These are phyloP conservation scores for Pollenia angustigena DNA, from an alignment of 2,888 invertebrate species.

Conservation along the genomic window DNA sequence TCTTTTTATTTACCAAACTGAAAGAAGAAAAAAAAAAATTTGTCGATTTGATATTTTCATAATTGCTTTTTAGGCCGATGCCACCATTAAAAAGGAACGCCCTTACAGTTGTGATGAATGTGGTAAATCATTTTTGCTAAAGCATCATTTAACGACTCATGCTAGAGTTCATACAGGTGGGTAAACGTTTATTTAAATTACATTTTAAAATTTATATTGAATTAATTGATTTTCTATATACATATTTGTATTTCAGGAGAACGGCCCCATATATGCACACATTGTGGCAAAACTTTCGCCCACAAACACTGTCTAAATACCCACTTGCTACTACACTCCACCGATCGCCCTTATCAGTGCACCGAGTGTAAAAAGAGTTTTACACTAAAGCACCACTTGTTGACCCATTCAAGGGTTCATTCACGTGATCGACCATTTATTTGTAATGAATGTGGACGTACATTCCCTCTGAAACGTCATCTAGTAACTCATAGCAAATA, in stretches of 20 bases:
- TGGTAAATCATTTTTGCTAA: slow-evolving; percentile 92
- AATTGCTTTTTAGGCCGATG: slow-evolving; percentile 79
- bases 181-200: slow-evolving; percentile 42
- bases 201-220: not conserved
- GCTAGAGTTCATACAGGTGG: slow-evolving; percentile 91
- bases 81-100: slow-evolving; percentile 87
- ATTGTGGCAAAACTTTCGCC: slow-evolving; percentile 92
- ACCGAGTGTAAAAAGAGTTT: slow-evolving; percentile 94
- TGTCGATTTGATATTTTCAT: not conserved
- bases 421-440: slow-evolving; percentile 92
- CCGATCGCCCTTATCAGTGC: slow-evolving; percentile 92
- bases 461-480: slow-evolving; percentile 92
- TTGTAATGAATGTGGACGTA: slow-evolving; percentile 92
- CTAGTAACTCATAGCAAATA: slow-evolving; percentile 94
- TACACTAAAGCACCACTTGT: slow-evolving; percentile 92
- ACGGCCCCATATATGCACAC: slow-evolving; percentile 90
- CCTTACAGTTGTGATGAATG: slow-evolving; percentile 93
- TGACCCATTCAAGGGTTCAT: slow-evolving; percentile 91
- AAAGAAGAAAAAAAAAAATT: not conserved
- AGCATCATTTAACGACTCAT: slow-evolving; percentile 93
- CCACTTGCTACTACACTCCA: slow-evolving; percentile 91
- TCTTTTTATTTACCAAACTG: not conserved
- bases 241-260: slow-evolving; percentile 85
- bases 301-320: slow-evolving; percentile 93
- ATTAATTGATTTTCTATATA: not conserved